Evolutionary conservation across 2,113 vertebrate species (phyloP).

Genomic region (Tricholaema leucomelas): DNA sequence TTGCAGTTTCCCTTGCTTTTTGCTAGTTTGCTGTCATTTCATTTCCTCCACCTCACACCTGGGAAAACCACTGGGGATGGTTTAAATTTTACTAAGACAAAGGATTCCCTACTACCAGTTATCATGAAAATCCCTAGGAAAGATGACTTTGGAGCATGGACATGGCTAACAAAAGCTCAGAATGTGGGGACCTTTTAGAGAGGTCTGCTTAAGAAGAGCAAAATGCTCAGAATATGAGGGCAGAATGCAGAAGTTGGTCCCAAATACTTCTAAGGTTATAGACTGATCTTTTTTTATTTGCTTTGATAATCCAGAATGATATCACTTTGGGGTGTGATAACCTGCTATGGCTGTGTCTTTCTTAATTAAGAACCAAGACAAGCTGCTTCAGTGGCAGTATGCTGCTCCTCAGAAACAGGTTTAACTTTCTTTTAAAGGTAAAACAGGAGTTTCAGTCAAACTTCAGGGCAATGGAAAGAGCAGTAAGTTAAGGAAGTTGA

Average conservation of each 20-base stretch:
- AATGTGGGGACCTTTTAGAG: background rate
- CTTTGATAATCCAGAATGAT: background rate
- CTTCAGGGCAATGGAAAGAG: background rate
- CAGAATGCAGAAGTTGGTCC: background rate
- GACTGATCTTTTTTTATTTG: background rate
- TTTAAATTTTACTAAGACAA: background rate
- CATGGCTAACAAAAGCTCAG: background rate
- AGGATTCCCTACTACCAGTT: background rate
- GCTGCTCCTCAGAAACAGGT: background rate
- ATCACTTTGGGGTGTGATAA: background rate
- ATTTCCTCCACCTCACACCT: background rate
- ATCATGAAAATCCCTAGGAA: background rate
- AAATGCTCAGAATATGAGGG: background rate
- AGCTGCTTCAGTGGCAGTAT: background rate
- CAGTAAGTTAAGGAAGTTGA: background rate
- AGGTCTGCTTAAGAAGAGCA: background rate
- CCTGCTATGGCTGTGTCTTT: background rate
- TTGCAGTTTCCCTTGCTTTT: slow-evolving; percentile 29
- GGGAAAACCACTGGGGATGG: background rate
- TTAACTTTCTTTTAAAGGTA: background rate
- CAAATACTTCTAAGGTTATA: background rate
- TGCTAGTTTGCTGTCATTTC: background rate
- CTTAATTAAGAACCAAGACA: background rate
- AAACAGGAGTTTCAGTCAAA: background rate
- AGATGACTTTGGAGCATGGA: background rate